Conservation (phyloP, 2,888 invertebrate genomes). For the Meloe dianella region DNA sequence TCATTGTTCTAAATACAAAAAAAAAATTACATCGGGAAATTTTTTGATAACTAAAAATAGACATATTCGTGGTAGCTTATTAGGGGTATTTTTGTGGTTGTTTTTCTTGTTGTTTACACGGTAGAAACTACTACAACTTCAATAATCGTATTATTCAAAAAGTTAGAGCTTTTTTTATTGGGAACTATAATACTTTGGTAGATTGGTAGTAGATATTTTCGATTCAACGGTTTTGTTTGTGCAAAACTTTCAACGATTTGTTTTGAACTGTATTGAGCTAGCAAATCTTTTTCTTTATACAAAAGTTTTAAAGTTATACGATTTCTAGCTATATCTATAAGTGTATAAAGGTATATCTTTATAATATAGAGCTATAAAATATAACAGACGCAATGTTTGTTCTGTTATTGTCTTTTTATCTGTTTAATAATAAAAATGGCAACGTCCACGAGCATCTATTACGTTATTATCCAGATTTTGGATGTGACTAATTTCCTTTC, state of each 20-base stretch:
- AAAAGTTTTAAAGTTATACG: conserved; percentile 43
- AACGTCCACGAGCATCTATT: neutral
- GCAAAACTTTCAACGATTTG: conserved; percentile 52
- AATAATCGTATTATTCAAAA: conserved; percentile 33
- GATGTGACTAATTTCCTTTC: too few species aligned
- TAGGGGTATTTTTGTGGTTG: neutral
- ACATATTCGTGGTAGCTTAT: neutral
- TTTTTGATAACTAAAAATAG: neutral
- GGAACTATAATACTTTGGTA: conserved; percentile 42
- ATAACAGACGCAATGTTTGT: neutral
- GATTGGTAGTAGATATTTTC: conserved; percentile 47
- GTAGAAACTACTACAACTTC: conserved; percentile 4
- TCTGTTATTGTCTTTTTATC: neutral
- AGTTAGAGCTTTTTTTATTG: conserved; percentile 35
- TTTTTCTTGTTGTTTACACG: conserved; percentile 10
- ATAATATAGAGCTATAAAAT: neutral
- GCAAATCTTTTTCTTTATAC: conserved; percentile 38
- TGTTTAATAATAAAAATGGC: neutral
- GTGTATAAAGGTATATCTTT: neutral
- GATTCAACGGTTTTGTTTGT: conserved; percentile 51
- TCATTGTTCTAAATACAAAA: neutral
- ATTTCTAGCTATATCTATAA: conserved; percentile 11
- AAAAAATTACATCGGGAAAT: neutral
- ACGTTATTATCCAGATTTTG: too few species aligned
- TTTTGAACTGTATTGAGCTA: conserved; percentile 45